Conservation (phyloP, 2,888 invertebrate species). For the Eristalis intricaria region DNA sequence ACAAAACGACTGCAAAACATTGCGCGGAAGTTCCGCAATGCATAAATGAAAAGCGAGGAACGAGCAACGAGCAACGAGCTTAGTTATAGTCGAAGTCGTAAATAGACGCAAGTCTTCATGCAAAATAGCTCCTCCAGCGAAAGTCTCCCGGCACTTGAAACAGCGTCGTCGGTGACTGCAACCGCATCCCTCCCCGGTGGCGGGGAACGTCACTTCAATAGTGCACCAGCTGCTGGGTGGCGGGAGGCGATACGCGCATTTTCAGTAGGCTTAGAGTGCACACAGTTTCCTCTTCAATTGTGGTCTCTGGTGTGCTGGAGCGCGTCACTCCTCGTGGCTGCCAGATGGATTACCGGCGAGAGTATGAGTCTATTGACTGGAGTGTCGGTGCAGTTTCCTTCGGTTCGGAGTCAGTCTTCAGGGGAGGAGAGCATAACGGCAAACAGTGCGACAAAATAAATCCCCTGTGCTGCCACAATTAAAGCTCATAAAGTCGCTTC, state of each 20-base stretch:
- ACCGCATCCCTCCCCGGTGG: constrained; percentile 46
- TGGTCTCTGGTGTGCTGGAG: constrained; percentile 31
- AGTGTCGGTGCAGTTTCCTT: constrained; percentile 1
- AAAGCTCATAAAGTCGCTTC: constrained; percentile 56
- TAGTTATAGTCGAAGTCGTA: constrained; percentile 40
- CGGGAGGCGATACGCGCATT: constrained; percentile 1
- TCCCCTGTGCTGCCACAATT: constrained; percentile 55
- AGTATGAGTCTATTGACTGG: constrained; percentile 50
- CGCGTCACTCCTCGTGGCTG: constrained; percentile 25
- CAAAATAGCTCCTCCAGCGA: constrained; percentile 53
- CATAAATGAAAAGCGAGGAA: constrained; percentile 19
- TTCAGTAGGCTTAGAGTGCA: constrained; percentile 4
- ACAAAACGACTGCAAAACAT: not conserved
- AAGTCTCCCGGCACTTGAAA: constrained; percentile 63
- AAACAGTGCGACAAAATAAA: constrained; percentile 65
- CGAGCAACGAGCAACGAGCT: constrained; percentile 35
- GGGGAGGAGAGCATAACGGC: constrained; percentile 19
- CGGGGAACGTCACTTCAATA: constrained; percentile 43
- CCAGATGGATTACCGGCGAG: constrained; percentile 61
- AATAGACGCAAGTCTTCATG: constrained; percentile 51
- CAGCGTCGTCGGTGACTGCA: constrained; percentile 2
- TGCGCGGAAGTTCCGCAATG: not conserved
- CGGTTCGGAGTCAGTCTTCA: constrained; percentile 14
- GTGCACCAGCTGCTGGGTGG: constrained; percentile 34
- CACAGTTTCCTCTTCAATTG: constrained; percentile 37